phyloP scores from a whole-genome alignment of 2,888 invertebrate species.

The Exocentrus adspersus region DNA sequence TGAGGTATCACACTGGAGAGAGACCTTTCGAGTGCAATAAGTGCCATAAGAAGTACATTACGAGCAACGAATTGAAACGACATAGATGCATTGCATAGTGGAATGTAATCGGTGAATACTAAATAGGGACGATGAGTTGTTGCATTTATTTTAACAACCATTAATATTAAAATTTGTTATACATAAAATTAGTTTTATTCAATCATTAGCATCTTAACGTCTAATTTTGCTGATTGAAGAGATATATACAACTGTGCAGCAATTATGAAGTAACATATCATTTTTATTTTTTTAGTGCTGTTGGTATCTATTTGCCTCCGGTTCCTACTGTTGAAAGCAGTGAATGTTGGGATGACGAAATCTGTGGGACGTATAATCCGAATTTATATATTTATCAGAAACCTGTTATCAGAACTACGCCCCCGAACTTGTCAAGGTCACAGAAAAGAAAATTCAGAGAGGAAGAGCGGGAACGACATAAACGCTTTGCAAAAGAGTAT shows the following conservation, averaged over 20 bases:
- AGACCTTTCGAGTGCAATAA: slow-evolving; percentile 50
- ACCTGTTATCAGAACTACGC: not conserved
- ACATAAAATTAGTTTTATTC: too few species aligned
- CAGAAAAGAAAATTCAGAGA: not conserved
- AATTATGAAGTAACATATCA: not conserved
- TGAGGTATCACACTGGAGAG: slow-evolving; percentile 43
- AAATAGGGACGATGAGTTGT: not conserved
- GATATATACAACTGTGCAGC: too few species aligned
- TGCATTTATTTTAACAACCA: too few species aligned
- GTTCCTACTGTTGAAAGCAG: not conserved
- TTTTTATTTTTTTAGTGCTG: not conserved
- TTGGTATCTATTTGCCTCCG: not conserved
- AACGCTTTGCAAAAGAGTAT: not conserved
- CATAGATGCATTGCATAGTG: slow-evolving; percentile 48
- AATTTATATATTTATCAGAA: not conserved
- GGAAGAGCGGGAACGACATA: not conserved
- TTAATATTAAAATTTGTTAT: too few species aligned
- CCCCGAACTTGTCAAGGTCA: not conserved
- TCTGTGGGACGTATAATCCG: not conserved
- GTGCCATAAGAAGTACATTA: slow-evolving; percentile 59
- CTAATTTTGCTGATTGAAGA: too few species aligned
- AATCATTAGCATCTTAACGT: too few species aligned
- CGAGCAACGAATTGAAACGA: slow-evolving; percentile 60
- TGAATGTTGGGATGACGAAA: not conserved
- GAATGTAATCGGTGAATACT: not conserved